Conservation (phyloP, 1,140 invertebrate species). For the Acromyrmex charruanus region DNA sequence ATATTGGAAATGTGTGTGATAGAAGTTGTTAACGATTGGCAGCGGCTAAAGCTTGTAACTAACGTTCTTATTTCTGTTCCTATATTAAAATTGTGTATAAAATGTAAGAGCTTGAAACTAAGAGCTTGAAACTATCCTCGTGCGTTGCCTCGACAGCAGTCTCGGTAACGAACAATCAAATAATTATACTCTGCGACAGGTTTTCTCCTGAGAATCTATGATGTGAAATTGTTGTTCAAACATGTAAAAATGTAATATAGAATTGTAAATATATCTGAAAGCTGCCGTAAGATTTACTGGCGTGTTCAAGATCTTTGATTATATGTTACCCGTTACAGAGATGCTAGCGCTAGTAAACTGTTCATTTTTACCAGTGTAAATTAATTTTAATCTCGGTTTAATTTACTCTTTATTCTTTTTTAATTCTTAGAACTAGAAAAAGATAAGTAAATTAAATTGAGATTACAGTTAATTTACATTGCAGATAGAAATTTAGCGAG, state of each 20-base stretch:
- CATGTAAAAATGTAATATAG: slow-evolving; percentile 38
- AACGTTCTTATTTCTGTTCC: slow-evolving; percentile 4
- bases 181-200: background rate
- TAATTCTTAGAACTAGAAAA: no score
- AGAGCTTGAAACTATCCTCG: background rate
- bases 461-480: no score
- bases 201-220: background rate
- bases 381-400: no score
- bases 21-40: background rate
- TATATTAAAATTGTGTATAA: slow-evolving; percentile 1
- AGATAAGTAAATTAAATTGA: no score
- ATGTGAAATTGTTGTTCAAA: slow-evolving; percentile 5
- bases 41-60: background rate
- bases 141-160: background rate
- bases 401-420: no score
- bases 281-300: background rate
- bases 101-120: background rate
- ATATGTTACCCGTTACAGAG: background rate
- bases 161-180: background rate
- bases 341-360: background rate
- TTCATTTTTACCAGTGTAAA: no score
- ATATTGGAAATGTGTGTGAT: background rate
- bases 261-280: slow-evolving; percentile 44
- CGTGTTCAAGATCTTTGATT: background rate
- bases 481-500: no score